These are phyloP conservation scores for Frieseomelitta varia DNA, from an alignment of 1,140 invertebrate species.

Conservation along the genomic window DNA sequence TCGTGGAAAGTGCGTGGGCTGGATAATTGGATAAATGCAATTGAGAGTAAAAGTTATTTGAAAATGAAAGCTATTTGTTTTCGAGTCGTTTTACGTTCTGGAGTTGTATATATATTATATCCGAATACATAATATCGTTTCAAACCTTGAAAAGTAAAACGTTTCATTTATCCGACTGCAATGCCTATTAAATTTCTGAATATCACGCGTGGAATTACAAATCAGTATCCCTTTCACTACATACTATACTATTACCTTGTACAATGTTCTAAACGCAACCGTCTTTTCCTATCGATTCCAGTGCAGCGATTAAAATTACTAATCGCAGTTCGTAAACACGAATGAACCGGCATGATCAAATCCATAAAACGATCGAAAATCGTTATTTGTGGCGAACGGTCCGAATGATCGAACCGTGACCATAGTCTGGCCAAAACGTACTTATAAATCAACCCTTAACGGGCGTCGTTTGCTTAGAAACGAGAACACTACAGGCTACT, in stretches of 20 bases:
- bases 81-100: neutral
- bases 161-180: neutral
- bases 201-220: too few relatives aligned
- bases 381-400: constrained; percentile 5
- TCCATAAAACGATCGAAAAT: constrained; percentile 13
- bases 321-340: neutral
- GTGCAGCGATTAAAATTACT: neutral
- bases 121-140: neutral
- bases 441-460: constrained; percentile 37
- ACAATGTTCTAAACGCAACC: neutral
- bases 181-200: too few relatives aligned
- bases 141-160: neutral
- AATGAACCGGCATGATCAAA: constrained; percentile 9
- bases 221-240: neutral
- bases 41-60: neutral
- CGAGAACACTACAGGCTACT: neutral
- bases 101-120: neutral
- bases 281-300: neutral
- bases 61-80: neutral
- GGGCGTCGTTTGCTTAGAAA: constrained; percentile 29
- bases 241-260: neutral
- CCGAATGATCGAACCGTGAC: constrained; percentile 24
- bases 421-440: constrained; percentile 3
- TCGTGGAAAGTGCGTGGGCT: neutral
- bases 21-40: neutral